Evolutionary conservation across 2,797 vertebrate species (phyloP), one percentile per base, ranked within the genome.

Genomic region (Morelia viridis): DNA sequence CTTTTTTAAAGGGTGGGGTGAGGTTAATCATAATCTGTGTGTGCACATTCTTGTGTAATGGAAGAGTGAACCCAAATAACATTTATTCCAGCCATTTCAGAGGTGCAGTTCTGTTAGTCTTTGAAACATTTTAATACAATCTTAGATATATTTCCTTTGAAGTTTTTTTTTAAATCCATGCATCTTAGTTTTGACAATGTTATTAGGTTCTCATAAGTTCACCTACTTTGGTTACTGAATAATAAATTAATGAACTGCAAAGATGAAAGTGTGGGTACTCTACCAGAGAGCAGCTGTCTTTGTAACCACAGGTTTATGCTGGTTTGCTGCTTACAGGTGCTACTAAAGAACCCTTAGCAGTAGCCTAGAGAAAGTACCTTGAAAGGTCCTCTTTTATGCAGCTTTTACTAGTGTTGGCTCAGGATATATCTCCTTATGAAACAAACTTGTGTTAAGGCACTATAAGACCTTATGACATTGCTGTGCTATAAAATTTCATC

Each of bases 261-360:
- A 68, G 76, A 19, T 71, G 6, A 41, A 41, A 24, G 26, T 0
- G 3, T 0, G 56, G 1, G 0, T 0, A 0, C 19, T 0, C 0
- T 31, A 46, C 53, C 41, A 1, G 86, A 13, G 26, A 3, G 68
- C 0, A 2, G 64, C n/a, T n/a, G 28, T 58, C 61, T 0, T 68
- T 15, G 90, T 0, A 0, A 31, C 1, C 22, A 0, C 15, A 13
- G 91, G 53, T 26, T 2, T 19, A 0, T 24, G 53, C 41, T 53
- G 8, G 50, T 2, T 53, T 12, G 24, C 2, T 65, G 0, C 61
- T 28, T 64, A 0, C 31, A 1, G 6, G 28, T 62, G 26, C 6
- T 11, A 31, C 31, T 31, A 62, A 61, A 62, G 0, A 13, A 13
- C 31, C 7, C 28, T 91, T 35, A 61, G 35, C 2, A 53, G 50